Evolutionary conservation across 2,888 invertebrate species (phyloP).

Genomic region (Pollenia angustigena): DNA sequence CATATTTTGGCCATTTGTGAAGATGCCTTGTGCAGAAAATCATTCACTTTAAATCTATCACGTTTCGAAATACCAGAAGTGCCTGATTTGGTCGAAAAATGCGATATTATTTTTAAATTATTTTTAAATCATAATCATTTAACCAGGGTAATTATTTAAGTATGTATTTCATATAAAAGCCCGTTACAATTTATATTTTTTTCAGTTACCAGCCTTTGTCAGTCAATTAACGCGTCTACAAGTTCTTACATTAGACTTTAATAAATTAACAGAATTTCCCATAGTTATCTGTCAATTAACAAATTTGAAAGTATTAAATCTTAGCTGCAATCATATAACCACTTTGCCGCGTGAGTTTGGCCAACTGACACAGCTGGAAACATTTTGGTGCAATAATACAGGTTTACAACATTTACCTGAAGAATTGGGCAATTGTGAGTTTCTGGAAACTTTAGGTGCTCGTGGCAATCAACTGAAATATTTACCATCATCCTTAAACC

Average conservation of each 20-base stretch:
- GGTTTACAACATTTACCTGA: constrained; percentile 86
- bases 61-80: constrained; percentile 87
- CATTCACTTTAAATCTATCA: constrained; percentile 87
- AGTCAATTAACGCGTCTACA: constrained; percentile 86
- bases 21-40: constrained; percentile 86
- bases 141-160: constrained; percentile 81
- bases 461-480: constrained; percentile 87
- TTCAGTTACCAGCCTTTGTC: constrained; percentile 85
- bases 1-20: constrained; percentile 88
- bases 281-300: constrained; percentile 86
- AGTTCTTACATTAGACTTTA: constrained; percentile 88
- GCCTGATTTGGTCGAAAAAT: constrained; percentile 86
- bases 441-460: constrained; percentile 88
- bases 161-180: not conserved
- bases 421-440: constrained; percentile 86
- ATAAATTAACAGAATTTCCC: constrained; percentile 87
- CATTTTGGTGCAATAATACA: constrained; percentile 88
- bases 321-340: constrained; percentile 88
- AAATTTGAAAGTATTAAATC: constrained; percentile 87
- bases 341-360: constrained; percentile 87
- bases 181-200: not conserved
- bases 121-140: constrained; percentile 88
- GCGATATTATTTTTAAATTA: constrained; percentile 86
- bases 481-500: constrained; percentile 86
- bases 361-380: constrained; percentile 86